Percentiles rank a stretch among this genome's conserved stretches.
These are phyloP conservation scores for Stictocephala bisonia DNA, from an alignment of 2,888 invertebrate genomes.

Conservation along the genomic window DNA sequence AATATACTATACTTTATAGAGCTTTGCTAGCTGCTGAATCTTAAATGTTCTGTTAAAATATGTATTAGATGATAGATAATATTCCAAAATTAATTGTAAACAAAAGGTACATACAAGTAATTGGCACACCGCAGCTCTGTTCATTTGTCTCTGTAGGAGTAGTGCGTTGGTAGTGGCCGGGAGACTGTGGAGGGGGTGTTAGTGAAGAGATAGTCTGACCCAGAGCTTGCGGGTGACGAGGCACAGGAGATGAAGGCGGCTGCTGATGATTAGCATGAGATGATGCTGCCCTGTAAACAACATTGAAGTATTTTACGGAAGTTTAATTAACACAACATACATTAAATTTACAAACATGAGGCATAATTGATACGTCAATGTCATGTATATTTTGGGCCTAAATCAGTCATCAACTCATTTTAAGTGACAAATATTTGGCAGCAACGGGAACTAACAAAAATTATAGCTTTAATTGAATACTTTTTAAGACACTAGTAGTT, in stretches of 20 bases:
- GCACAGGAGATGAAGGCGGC: constrained; percentile 45
- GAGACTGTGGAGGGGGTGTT: constrained; percentile 52
- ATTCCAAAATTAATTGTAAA: too few relatives aligned
- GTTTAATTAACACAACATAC: background rate
- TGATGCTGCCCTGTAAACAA: constrained; percentile 43
- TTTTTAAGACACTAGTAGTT: too few relatives aligned
- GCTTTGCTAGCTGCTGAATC: too few relatives aligned
- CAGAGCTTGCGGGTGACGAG: constrained; percentile 4
- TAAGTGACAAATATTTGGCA: too few relatives aligned
- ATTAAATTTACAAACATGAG: background rate
- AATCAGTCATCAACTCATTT: too few relatives aligned
- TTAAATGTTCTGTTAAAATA: too few relatives aligned
- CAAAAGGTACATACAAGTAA: constrained; percentile 2
- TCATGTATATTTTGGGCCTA: too few relatives aligned
- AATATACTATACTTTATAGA: too few relatives aligned
- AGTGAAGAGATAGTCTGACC: constrained; percentile 30
- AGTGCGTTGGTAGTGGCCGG: constrained; percentile 50
- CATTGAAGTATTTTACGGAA: background rate
- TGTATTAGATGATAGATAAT: too few relatives aligned
- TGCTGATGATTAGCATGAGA: constrained; percentile 41
- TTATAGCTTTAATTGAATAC: too few relatives aligned
- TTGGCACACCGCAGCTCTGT: background rate
- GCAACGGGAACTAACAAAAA: too few relatives aligned
- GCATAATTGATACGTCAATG: too few relatives aligned
- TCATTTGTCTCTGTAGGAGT: constrained; percentile 30